These are phyloP conservation scores for Pongo abelii DNA, from an alignment of 2,113 vertebrate genomes.

Conservation along the genomic window DNA sequence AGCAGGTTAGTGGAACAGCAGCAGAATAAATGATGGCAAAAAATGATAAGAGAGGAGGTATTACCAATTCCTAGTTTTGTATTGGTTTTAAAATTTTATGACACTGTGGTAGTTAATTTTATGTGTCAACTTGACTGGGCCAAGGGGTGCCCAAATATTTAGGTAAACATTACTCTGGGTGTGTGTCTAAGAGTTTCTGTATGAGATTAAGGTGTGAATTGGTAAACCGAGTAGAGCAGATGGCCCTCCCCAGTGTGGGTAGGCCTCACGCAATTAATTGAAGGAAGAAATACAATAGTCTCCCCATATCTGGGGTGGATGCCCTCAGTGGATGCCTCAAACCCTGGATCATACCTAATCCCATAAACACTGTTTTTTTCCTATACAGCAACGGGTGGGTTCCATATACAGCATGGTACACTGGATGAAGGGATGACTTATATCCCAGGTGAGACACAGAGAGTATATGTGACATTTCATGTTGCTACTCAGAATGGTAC, in stretches of 20 bases:
- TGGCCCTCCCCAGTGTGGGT: not conserved
- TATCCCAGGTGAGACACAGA: not conserved
- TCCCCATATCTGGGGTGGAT: not conserved
- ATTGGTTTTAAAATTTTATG: not conserved
- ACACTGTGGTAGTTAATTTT: not conserved
- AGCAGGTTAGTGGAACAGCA: not conserved
- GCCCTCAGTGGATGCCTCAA: not conserved
- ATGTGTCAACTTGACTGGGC: not conserved
- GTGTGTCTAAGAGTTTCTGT: not conserved
- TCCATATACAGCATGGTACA: not conserved
- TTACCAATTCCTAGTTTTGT: not conserved
- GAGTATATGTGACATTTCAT: not conserved
- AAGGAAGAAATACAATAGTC: not conserved
- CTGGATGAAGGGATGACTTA: not conserved
- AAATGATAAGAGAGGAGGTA: not conserved
- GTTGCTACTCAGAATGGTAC: not conserved
- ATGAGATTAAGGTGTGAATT: not conserved
- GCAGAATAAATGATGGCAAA: not conserved
- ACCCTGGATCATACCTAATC: not conserved
- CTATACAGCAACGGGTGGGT: not conserved
- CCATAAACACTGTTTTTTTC: not conserved
- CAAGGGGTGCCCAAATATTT: not conserved
- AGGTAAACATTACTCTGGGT: not conserved
- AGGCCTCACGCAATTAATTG: not conserved
- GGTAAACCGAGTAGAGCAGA: not conserved